Percentiles rank a stretch among this genome's conserved stretches.
These are phyloP conservation scores for Chaetoderma sp. DNA, from an alignment of 2,888 invertebrate genomes.

Conservation along the genomic window DNA sequence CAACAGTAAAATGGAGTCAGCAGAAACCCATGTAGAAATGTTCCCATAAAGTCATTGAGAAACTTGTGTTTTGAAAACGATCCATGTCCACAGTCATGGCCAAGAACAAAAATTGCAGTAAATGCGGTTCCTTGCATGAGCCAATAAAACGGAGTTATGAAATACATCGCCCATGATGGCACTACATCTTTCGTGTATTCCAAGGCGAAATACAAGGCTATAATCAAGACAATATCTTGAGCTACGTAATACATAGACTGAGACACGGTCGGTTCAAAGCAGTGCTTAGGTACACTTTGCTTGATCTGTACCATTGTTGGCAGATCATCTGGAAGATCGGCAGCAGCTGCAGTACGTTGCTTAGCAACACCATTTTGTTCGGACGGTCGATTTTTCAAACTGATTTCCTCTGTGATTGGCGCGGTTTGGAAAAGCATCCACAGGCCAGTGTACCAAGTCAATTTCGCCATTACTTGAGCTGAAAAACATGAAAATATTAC, in stretches of 20 bases:
- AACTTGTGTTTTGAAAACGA: constrained; percentile 55
- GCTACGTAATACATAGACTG: constrained; percentile 56
- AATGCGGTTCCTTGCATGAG: constrained; percentile 60
- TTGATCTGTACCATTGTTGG: constrained; percentile 61
- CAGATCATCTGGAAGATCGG: constrained; percentile 42
- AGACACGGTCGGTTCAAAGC: constrained; percentile 51
- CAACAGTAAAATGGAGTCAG: constrained; percentile 62
- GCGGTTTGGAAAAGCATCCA: too few relatives aligned
- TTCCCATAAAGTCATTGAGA: constrained; percentile 58
- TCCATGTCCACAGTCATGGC: constrained; percentile 64
- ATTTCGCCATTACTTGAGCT: too few relatives aligned
- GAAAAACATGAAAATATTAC: too few relatives aligned
- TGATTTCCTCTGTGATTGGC: too few relatives aligned
- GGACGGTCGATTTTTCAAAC: too few relatives aligned
- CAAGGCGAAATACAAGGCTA: constrained; percentile 33
- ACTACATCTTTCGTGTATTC: constrained; percentile 14
- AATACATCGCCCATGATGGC: constrained; percentile 21
- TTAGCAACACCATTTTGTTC: too few relatives aligned
- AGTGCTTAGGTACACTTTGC: constrained; percentile 49
- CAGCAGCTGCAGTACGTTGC: too few relatives aligned
- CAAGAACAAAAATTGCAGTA: constrained; percentile 60
- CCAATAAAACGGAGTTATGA: constrained; percentile 53
- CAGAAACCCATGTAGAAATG: constrained; percentile 53
- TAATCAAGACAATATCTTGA: constrained; percentile 51
- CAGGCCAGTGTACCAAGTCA: too few relatives aligned